Evolutionary conservation across 2,113 vertebrate species (phyloP).

Genomic region (Lynx canadensis): DNA sequence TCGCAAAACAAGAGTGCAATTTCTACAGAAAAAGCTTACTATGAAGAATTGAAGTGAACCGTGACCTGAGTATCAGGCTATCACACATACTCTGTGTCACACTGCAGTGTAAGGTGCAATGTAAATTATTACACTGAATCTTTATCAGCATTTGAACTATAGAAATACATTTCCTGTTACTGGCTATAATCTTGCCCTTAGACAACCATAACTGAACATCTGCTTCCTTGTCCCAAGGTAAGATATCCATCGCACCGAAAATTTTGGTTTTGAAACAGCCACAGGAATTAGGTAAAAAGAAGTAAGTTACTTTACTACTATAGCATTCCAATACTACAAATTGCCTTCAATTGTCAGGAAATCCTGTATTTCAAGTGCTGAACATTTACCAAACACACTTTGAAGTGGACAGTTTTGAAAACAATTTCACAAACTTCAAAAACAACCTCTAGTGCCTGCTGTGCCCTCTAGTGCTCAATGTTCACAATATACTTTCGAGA

Average conservation of each 20-base stretch:
- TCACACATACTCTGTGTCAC: fast-evolving
- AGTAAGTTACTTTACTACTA: neutral
- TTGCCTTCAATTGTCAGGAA: neutral
- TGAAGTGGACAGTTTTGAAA: neutral
- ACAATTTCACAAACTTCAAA: neutral
- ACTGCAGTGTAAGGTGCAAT: neutral
- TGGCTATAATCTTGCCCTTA: slow-evolving; percentile 83
- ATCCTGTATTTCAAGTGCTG: neutral
- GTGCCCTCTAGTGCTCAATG: neutral
- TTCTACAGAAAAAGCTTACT: neutral
- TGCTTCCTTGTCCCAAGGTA: slow-evolving; percentile 55
- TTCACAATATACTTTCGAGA: neutral
- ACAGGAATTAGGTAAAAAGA: neutral
- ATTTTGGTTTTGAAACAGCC: slow-evolving; percentile 62
- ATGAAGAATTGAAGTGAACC: neutral
- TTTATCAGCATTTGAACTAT: neutral
- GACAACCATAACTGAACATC: slow-evolving; percentile 90
- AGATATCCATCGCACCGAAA: slow-evolving; percentile 46
- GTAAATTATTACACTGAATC: neutral
- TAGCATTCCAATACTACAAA: neutral
- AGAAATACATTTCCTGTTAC: neutral
- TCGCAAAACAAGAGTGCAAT: neutral
- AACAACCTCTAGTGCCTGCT: neutral
- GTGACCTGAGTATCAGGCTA: neutral
- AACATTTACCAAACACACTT: neutral